phyloP scores from a whole-genome alignment of 2,113 vertebrate species.

The Cygnus atratus region DNA sequence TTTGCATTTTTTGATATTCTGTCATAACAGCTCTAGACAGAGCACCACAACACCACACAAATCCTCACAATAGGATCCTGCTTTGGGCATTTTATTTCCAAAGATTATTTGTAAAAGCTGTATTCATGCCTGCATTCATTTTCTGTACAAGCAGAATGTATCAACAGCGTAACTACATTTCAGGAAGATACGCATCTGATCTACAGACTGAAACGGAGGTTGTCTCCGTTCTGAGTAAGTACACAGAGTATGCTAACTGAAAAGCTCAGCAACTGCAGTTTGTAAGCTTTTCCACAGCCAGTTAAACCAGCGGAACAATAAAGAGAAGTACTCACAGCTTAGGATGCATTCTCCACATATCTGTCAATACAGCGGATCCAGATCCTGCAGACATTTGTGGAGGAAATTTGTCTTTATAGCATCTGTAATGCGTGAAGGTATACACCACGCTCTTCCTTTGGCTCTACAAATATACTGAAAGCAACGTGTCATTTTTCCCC shows the following conservation, averaged over 20 bases:
- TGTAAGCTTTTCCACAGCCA: not conserved
- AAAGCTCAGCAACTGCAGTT: not conserved
- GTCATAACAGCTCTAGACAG: not conserved
- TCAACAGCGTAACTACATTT: not conserved
- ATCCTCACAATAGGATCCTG: conserved; percentile 50
- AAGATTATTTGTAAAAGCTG: conserved; percentile 38
- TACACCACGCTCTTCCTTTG: not conserved
- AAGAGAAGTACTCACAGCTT: not conserved
- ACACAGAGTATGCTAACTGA: not conserved
- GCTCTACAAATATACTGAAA: not conserved
- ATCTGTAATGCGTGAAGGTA: not conserved
- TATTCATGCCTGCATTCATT: conserved; percentile 1
- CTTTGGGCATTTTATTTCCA: conserved; percentile 44
- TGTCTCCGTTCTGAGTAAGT: not conserved
- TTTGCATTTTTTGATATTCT: conserved; percentile 21
- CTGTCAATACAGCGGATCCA: not conserved
- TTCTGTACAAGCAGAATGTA: conserved; percentile 20
- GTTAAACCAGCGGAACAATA: not conserved
- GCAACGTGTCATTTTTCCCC: not conserved
- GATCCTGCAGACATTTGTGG: not conserved
- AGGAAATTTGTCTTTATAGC: not conserved
- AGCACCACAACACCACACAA: not conserved
- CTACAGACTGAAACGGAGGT: not conserved
- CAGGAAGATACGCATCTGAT: not conserved
- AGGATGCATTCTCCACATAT: not conserved